Evolutionary conservation across 2,888 invertebrate genomes (phyloP).

Genomic region (Nematopogon swammerdamellus): DNA sequence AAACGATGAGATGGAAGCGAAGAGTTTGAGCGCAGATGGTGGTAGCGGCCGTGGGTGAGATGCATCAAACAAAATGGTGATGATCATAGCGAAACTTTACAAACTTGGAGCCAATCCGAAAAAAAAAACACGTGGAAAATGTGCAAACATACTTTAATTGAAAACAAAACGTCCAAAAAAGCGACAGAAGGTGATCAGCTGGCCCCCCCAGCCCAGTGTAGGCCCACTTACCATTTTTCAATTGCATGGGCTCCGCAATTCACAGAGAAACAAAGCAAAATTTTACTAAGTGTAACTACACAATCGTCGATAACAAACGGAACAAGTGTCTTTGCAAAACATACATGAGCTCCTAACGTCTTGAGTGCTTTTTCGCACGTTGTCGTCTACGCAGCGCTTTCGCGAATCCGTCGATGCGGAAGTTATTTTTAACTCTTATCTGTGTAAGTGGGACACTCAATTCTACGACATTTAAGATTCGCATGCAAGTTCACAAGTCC

Average conservation of each 20-base stretch:
- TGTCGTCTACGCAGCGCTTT: too few species aligned
- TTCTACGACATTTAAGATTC: too few species aligned
- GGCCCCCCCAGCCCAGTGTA: constrained; percentile 16
- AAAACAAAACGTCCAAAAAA: not conserved
- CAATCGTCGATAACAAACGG: not conserved
- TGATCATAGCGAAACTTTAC: constrained; percentile 58
- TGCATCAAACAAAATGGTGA: constrained; percentile 21
- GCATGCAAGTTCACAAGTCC: too few species aligned
- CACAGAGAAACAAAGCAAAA: constrained; percentile 46
- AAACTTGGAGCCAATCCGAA: not conserved
- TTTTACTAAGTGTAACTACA: constrained; percentile 17
- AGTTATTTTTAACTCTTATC: too few species aligned
- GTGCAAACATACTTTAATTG: not conserved
- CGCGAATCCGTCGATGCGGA: too few species aligned
- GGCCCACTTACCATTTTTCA: constrained; percentile 52
- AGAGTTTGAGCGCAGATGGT: too few species aligned
- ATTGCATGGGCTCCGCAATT: constrained; percentile 52
- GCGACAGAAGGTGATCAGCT: not conserved
- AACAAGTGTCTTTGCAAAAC: not conserved
- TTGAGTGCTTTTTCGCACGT: too few species aligned
- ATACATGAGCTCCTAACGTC: not conserved
- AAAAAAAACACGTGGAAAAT: not conserved
- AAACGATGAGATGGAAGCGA: too few species aligned
- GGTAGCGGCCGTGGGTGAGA: constrained; percentile 12
- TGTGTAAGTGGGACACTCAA: too few species aligned